Conservation (phyloP, 2,113 vertebrate genomes). For the Seriola aureovittata region DNA sequence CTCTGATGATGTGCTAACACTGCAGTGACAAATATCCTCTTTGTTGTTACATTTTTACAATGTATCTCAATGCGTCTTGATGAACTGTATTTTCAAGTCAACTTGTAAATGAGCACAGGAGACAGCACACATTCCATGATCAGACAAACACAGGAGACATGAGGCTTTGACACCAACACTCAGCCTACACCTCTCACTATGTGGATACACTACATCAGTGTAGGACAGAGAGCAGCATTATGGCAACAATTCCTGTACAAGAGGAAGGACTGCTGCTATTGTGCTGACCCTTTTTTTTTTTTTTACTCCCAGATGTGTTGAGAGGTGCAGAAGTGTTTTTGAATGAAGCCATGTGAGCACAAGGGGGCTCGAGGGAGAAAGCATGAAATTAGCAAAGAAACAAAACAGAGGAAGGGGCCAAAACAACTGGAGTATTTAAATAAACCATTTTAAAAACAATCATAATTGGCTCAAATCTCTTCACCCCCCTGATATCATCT, state of each 20-base stretch:
- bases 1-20: slow-evolving; percentile 19
- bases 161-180: slow-evolving; percentile 29
- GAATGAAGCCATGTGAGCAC: slow-evolving; percentile 29
- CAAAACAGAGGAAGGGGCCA: slow-evolving; percentile 21
- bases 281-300: not conserved
- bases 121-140: slow-evolving; percentile 14
- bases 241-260: slow-evolving; percentile 8
- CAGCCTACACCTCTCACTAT: slow-evolving; percentile 33
- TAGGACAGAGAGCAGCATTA: slow-evolving; percentile 5
- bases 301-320: not conserved
- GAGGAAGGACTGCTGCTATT: not conserved
- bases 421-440: slow-evolving; percentile 41
- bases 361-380: slow-evolving; percentile 30
- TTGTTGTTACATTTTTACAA: slow-evolving; percentile 55
- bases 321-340: slow-evolving; percentile 43
- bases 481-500: not conserved
- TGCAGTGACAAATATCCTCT: slow-evolving; percentile 18
- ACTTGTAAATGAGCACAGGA: slow-evolving; percentile 17
- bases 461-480: slow-evolving; percentile 11
- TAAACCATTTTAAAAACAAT: slow-evolving; percentile 29
- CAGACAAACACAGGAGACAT: slow-evolving; percentile 18
- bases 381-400: slow-evolving; percentile 58
- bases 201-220: not conserved
- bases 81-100: not conserved
- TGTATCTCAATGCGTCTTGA: slow-evolving; percentile 29